Evolutionary conservation across 92 coral and sea anemone species (phyloP), one percentile per base, ranked within the genome.

Genomic region (Actinostola sp.): DNA sequence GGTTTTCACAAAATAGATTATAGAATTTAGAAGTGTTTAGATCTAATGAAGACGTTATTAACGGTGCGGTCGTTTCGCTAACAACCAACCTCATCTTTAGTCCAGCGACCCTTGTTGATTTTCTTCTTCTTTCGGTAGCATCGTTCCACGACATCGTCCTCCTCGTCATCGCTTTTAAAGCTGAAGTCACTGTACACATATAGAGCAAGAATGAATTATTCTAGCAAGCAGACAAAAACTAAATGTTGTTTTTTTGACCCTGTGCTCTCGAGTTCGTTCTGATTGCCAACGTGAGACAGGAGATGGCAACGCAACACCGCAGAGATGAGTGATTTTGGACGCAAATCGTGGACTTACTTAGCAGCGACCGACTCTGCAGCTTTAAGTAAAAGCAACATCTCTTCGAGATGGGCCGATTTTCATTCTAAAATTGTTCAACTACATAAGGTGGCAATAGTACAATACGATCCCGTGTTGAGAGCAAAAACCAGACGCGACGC

Each of bases 61-160:
- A 35, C 63, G 50, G 73, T 76, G n/a, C 53, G 70, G 31, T 43
- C 63, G 69, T 61, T 66, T 54, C 59, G 61, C 20, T 67, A 16
- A 27, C 55, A 61, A 15, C 23, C 10, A n/a, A 95, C 99, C 99
- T 95, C 99, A 0, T 92, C 97, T 78, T 95, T 95, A 58, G 95
- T 95, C 99, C 99, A 95, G 42, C 99, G 87, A 48, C 99, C 99
- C 72, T 95, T 93, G 82, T 93, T 93, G 73, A 93, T 86, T 82
- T 83, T 88, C 82, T 91, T 91, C 85, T 91, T 91, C 63, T 76
- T 85, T 12, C 92, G 97, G 73, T 86, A 85, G 8, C 85, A 29
- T 77, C 92, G 66, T 53, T 80, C 71, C 8, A 15, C 46, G 60
- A 42, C 57, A 20, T 63, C 78, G 24, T 56, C 61, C 42, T 82